Evolutionary conservation across 2,113 vertebrate species (phyloP).

Genomic region (Oncorhynchus mykiss): DNA sequence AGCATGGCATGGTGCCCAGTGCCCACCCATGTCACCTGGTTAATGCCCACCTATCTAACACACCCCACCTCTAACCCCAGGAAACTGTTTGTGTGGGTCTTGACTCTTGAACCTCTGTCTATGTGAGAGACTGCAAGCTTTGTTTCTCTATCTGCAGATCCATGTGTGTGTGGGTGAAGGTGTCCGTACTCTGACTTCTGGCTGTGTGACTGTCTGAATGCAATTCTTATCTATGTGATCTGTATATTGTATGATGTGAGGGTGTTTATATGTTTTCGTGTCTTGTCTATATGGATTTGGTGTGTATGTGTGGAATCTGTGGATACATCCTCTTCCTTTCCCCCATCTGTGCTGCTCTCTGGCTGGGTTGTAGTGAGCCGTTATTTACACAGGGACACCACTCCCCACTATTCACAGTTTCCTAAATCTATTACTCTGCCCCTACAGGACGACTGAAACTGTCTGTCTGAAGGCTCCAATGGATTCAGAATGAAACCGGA

Average conservation of each 20-base stretch:
- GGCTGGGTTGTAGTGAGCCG: conserved; percentile 32
- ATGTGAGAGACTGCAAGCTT: background rate
- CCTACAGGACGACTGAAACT: conserved; percentile 74
- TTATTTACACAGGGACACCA: background rate
- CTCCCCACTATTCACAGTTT: background rate
- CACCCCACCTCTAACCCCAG: conserved; percentile 24
- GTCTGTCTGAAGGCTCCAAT: conserved; percentile 53
- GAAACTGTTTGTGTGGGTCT: background rate
- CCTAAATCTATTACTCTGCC: background rate
- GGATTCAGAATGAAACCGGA: background rate
- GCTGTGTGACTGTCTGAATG: background rate
- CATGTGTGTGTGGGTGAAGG: conserved; percentile 8
- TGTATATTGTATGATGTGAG: too few relatives aligned
- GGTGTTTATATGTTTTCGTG: too few relatives aligned
- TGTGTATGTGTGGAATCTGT: conserved; percentile 12
- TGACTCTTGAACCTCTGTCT: too few relatives aligned
- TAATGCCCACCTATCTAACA: conserved; percentile 16
- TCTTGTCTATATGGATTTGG: background rate
- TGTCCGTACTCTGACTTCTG: background rate
- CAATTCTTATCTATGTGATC: background rate
- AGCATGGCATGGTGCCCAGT: conserved; percentile 71
- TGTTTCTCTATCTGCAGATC: conserved; percentile 11
- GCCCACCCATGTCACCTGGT: conserved; percentile 33
- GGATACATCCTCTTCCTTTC: background rate
- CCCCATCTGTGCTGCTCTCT: conserved; percentile 29